Evolutionary conservation across 2,888 invertebrate genomes (phyloP).

Genomic region (Nephrocerus scutellatus): DNA sequence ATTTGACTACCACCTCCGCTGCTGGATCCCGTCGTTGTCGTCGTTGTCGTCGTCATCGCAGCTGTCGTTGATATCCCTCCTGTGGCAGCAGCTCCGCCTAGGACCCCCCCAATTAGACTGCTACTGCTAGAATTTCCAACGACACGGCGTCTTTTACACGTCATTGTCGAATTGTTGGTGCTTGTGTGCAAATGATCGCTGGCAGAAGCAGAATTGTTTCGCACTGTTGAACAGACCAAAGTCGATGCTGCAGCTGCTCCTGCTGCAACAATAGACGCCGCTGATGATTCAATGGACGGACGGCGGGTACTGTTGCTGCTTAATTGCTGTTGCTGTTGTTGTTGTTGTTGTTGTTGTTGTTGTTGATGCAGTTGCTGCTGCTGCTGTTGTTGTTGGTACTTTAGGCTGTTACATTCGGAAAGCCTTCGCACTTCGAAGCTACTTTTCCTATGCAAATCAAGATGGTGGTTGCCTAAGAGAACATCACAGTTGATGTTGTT

Average conservation of each 20-base stretch:
- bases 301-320: slow-evolving; percentile 42
- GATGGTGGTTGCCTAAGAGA: slow-evolving; percentile 38
- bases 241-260: slow-evolving; percentile 19
- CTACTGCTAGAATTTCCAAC: slow-evolving; percentile 32
- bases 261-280: slow-evolving; percentile 28
- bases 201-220: slow-evolving; percentile 17
- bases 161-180: slow-evolving; percentile 34
- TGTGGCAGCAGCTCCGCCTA: slow-evolving; percentile 19
- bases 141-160: slow-evolving; percentile 54
- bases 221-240: slow-evolving; percentile 16
- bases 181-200: slow-evolving; percentile 23
- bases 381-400: slow-evolving; percentile 30
- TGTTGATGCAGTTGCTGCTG: slow-evolving; percentile 27
- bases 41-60: slow-evolving; percentile 10
- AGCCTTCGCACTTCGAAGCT: slow-evolving; percentile 49
- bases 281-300: slow-evolving; percentile 51
- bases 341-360: slow-evolving; percentile 27
- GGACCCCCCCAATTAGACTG: slow-evolving; percentile 20
- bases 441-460: slow-evolving; percentile 43
- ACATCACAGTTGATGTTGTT: slow-evolving; percentile 47
- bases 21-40: slow-evolving; percentile 37
- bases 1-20: slow-evolving; percentile 23
- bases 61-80: slow-evolving; percentile 18
- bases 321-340: slow-evolving; percentile 22
- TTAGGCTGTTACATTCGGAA: slow-evolving; percentile 45